Evolutionary conservation across 2,888 invertebrate species (phyloP), one percentile per base, ranked within the genome.

Genomic region (Cataglyphis cursor): DNA sequence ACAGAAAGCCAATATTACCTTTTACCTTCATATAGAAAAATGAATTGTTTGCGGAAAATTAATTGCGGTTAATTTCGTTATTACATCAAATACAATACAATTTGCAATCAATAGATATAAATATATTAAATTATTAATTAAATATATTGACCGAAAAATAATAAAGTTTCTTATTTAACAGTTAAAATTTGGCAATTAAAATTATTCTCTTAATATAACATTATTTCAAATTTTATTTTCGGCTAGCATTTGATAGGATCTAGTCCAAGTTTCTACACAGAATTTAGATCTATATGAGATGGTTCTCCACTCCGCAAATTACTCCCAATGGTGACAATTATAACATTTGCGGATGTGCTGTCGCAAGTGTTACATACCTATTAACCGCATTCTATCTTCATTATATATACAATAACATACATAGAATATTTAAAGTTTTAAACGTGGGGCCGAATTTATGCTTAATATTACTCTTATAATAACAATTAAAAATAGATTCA

Each of bases 291-390:
- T 61, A 61, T 70, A 59, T 41, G 38, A 54, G 65, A 57, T 48
- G 68, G 70, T 61, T 78, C 78, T 78, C 78, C 21, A 44, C 66
- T 78, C 57, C 66, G 78, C 78, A 80, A 80, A 80, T 80, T 78
- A 70, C 59, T 78, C 78, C 78, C 78, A 70, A 70, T 70, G 70
- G 78, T 78, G 78, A 78, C 70, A 59, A 59, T 54, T 59, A 78
- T 68, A 78, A 78, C 78, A 59, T 70, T 78, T 44, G 70, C 78
- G 70, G 78, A 78, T 78, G 68, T 78, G 44, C 68, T 59, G 68
- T 78, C 78, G 68, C 9, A 59, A 35, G 15, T 78, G 18, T 78
- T 78, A 78, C 78, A 59, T 57, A 57, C 28, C 38, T 78, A 66
- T 78, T 78, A 78, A 68, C 44, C 44, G 3, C 35, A 61, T 66